Evolutionary conservation across 2,113 vertebrate genomes (phyloP), one percentile per base, ranked within the genome.

Genomic region (Oreochromis tanganicae): DNA sequence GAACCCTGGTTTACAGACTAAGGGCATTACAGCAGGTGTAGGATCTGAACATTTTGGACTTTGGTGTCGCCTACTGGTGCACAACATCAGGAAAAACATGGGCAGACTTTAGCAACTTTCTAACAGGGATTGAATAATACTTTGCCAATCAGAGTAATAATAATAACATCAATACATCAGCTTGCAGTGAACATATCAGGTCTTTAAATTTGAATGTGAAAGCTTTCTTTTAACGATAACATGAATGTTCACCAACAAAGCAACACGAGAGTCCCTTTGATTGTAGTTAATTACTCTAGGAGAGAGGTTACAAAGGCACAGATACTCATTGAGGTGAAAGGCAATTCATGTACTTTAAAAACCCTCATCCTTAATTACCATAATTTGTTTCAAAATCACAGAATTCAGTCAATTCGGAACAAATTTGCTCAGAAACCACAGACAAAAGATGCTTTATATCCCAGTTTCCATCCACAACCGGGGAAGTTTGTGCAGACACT

Each of bases 121-220:
- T 54, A 34, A 13, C 32, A 41, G 6, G 36, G 27, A 13, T 7
- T 50, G 27, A 78, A 78, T 78, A 78, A 50, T 50, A 32, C 17
- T 78, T 50, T 50, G 43, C 43, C 27, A 32, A 78, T 32, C 43
- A 73, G 14, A 7, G 5, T 73, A 73, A 73, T 46, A 17, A 27
- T 46, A 46, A 46, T 71, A 24, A 43, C 14, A 46, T 27, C 24
- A 1, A 73, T 46, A 46, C 41, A 27, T 10, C 68, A 29, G 9
- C 0, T 46, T 46, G 13, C 1, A 19, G 14, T 50, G 24, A 78
- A 50, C 43, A 50, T 50, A 50, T 5, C 24, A 75, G 16, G 0
- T 19, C 73, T 78, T 78, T 50, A 78, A 1, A 50, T 78, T 32
- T 78, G 43, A 78, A 78, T n/a, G 27, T 50, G 27, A 78, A 50